Conservation (phyloP, 2,113 vertebrate genomes). For the Dromiciops gliroides region DNA sequence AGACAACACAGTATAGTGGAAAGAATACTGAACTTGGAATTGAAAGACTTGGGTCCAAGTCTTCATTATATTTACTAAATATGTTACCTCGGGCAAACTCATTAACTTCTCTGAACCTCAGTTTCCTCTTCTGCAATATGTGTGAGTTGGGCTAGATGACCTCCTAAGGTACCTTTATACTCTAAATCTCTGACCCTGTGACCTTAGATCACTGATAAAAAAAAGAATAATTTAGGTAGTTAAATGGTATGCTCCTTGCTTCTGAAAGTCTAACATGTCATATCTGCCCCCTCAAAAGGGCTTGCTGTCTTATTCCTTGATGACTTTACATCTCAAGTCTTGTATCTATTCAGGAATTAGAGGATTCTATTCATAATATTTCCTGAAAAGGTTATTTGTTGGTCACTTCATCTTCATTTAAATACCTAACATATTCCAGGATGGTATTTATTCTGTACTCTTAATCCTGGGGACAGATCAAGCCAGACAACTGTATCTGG, state of each 20-base stretch:
- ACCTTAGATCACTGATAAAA: neutral
- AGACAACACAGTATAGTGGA: neutral
- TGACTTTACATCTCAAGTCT: neutral
- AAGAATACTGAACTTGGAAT: neutral
- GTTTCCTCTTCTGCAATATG: neutral
- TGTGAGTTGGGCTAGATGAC: neutral
- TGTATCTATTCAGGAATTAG: neutral
- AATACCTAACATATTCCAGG: neutral
- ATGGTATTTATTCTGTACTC: constrained; percentile 53
- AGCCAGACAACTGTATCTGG: constrained; percentile 52
- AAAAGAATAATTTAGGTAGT: constrained; percentile 31
- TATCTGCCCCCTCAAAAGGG: neutral
- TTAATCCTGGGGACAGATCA: constrained; percentile 62
- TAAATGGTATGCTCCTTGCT: neutral
- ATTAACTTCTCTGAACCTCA: neutral
- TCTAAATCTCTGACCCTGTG: neutral
- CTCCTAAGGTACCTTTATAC: neutral
- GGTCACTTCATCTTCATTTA: constrained; percentile 65
- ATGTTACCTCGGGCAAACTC: neutral
- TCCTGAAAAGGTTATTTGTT: constrained; percentile 19
- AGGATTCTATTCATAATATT: constrained; percentile 61
- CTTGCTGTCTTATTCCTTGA: constrained; percentile 2
- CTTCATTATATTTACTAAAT: neutral
- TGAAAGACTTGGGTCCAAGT: neutral
- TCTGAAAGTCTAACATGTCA: neutral